These are phyloP conservation scores for Meta bourneti DNA, from an alignment of 2,888 invertebrate species.

Conservation along the genomic window DNA sequence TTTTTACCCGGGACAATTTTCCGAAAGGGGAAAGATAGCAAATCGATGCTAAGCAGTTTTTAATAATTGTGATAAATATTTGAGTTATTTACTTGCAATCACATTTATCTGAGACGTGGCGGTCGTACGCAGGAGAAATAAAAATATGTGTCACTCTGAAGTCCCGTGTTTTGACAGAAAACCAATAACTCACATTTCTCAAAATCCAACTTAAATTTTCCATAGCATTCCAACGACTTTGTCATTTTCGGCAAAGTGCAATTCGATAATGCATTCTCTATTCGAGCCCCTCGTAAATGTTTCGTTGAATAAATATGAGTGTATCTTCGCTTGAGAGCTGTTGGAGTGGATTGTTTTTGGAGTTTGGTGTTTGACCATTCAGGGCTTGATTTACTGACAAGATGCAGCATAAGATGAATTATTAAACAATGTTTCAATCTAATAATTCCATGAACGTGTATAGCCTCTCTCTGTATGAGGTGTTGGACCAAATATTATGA, in stretches of 20 bases:
- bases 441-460: too few relatives aligned
- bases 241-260: slow-evolving; percentile 50
- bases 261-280: slow-evolving; percentile 37
- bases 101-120: background rate
- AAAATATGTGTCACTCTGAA: slow-evolving; percentile 6
- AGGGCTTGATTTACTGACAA: too few relatives aligned
- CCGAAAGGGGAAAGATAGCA: background rate
- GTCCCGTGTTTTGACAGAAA: slow-evolving; percentile 45
- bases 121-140: slow-evolving; percentile 11
- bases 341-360: background rate
- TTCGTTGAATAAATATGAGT: slow-evolving; percentile 31
- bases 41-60: slow-evolving; percentile 66
- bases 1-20: background rate
- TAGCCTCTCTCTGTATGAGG: too few relatives aligned
- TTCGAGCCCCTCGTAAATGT: slow-evolving; percentile 26
- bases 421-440: too few relatives aligned
- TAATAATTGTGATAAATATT: slow-evolving; percentile 66
- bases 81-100: slow-evolving; percentile 61
- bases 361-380: background rate
- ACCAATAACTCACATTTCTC: slow-evolving; percentile 49
- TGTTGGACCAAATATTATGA: too few relatives aligned
- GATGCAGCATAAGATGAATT: too few relatives aligned
- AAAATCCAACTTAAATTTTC: slow-evolving; percentile 37
- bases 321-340: background rate
- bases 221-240: slow-evolving; percentile 26